Conservation (phyloP, 1,140 invertebrate species). For the Tetragnatha versicolor region DNA sequence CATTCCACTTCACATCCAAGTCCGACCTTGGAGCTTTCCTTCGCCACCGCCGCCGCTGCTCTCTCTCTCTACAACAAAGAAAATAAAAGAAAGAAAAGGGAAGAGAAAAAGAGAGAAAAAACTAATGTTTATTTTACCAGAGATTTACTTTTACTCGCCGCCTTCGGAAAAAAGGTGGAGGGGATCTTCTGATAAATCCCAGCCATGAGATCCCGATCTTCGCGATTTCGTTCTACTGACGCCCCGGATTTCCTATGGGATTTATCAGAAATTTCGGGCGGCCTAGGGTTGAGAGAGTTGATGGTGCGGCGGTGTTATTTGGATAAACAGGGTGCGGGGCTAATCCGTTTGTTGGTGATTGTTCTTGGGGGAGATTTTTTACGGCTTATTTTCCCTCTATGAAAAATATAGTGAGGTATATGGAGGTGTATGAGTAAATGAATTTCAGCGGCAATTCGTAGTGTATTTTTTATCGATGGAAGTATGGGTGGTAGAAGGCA, state of each 20-base stretch:
- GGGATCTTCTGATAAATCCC: slow-evolving; percentile 25
- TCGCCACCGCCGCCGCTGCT: slow-evolving; percentile 20
- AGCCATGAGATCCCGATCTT: background rate
- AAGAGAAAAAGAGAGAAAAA: slow-evolving; percentile 7
- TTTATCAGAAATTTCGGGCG: background rate
- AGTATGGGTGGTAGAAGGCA: too few species aligned
- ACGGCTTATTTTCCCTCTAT: too few species aligned
- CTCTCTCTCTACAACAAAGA: background rate
- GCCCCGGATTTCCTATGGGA: background rate
- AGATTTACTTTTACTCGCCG: slow-evolving; percentile 46
- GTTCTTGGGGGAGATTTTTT: too few species aligned
- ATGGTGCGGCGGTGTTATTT: too few species aligned
- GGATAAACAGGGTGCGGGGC: too few species aligned
- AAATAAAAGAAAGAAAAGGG: background rate
- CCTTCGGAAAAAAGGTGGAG: background rate
- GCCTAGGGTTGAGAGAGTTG: too few species aligned
- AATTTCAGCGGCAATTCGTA: too few species aligned
- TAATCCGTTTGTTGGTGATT: too few species aligned
- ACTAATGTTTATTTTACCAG: slow-evolving; percentile 40
- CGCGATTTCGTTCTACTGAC: background rate
- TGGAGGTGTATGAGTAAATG: too few species aligned
- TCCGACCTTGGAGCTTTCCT: slow-evolving; percentile 17
- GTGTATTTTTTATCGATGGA: too few species aligned
- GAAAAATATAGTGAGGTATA: too few species aligned
- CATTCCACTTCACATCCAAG: too few species aligned